A percentile compares a stretch with the other conserved stretches of the same genome.
Conservation (phyloP, 30 jellyfish, hydroid and myxozoan genomes). For the Mastigias papua region DNA sequence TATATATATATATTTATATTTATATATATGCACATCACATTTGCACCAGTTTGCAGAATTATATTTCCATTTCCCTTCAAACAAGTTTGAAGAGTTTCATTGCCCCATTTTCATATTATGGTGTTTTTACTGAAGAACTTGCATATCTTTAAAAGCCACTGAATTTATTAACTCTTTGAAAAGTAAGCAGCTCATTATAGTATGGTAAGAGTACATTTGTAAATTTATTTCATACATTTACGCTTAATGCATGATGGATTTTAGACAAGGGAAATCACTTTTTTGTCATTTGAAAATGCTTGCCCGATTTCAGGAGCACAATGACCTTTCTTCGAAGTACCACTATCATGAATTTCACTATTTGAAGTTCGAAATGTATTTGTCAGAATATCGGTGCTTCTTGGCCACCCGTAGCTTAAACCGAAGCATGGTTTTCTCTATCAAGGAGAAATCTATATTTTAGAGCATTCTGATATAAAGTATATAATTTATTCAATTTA, state of each 20-base stretch:
- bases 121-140: not conserved
- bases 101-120: not conserved
- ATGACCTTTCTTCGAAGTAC: not conserved
- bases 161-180: not conserved
- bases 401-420: no score
- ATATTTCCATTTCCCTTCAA: no score
- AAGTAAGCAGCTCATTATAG: not conserved
- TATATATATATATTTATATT: no score
- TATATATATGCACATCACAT: no score
- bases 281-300: not conserved
- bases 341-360: not conserved
- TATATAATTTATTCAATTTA: no score
- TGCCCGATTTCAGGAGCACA: not conserved
- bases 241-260: constrained; percentile 41
- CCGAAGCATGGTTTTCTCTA: no score
- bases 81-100: not conserved
- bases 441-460: no score
- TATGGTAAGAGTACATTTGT: constrained; percentile 43
- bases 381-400: no score
- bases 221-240: constrained; percentile 54
- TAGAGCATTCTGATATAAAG: no score
- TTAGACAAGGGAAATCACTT: not conserved
- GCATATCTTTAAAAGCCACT: not conserved
- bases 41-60: no score
- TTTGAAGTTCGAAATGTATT: no score